A percentile compares a stretch with the other conserved stretches of the same genome.
phyloP scores from a whole-genome alignment of 2,888 invertebrate species.

The Idaea dimidiata region DNA sequence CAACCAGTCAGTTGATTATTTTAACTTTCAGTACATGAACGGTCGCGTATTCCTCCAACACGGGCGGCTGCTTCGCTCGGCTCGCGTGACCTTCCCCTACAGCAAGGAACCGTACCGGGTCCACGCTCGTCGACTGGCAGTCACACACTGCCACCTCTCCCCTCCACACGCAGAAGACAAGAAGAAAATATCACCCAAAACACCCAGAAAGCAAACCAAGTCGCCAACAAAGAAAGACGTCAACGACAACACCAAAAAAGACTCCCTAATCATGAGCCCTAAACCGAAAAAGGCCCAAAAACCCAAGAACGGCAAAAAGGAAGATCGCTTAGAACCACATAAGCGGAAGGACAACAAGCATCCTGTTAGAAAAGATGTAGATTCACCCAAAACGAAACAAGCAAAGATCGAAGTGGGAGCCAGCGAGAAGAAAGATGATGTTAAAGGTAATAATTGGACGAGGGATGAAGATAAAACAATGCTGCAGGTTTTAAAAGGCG shows the following conservation, averaged over 20 bases:
- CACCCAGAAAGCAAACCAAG: constrained; percentile 55
- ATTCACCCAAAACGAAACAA: constrained; percentile 43
- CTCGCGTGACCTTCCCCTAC: constrained; percentile 80
- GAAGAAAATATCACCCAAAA: constrained; percentile 28
- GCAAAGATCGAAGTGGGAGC: constrained; percentile 45
- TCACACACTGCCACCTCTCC: constrained; percentile 51
- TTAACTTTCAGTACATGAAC: constrained; percentile 84
- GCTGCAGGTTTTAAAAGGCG: constrained; percentile 87
- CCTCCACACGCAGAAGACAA: constrained; percentile 63
- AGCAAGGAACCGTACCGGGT: constrained; percentile 72
- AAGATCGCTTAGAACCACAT: constrained; percentile 30
- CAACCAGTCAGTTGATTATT: not conserved
- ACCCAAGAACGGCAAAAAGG: constrained; percentile 45
- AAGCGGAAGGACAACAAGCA: constrained; percentile 29
- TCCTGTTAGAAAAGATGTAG: constrained; percentile 46
- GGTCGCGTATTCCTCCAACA: constrained; percentile 88
- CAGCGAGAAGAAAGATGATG: constrained; percentile 31
- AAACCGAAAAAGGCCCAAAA: constrained; percentile 48
- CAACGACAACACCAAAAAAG: constrained; percentile 67
- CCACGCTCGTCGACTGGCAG: constrained; percentile 61
- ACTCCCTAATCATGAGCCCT: constrained; percentile 48
- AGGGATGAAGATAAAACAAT: constrained; percentile 91
- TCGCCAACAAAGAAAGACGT: constrained; percentile 72
- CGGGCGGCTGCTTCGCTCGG: constrained; percentile 84
- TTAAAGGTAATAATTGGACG: constrained; percentile 82